Percentiles rank a stretch among this genome's conserved stretches.
These are phyloP conservation scores for Muscicapa comitata DNA, from an alignment of 2,797 vertebrate genomes.

Conservation along the genomic window DNA sequence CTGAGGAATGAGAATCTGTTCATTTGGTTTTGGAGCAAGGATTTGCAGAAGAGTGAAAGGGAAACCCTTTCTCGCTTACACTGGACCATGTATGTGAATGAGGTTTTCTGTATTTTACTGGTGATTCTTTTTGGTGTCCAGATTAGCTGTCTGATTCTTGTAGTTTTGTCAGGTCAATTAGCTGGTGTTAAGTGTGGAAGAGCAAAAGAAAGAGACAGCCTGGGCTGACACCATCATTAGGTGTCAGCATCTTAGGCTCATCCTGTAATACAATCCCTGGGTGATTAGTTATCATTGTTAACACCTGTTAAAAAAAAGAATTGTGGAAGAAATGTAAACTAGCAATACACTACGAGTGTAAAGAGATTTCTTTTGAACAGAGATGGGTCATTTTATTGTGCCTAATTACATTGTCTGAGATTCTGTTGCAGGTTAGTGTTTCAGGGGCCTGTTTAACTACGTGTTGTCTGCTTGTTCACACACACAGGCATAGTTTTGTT, in stretches of 20 bases:
- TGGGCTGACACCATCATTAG: slow-evolving; percentile 49
- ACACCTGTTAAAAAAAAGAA: neutral
- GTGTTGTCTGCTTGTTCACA: neutral
- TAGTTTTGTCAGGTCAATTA: slow-evolving; percentile 90
- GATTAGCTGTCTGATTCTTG: slow-evolving; percentile 86
- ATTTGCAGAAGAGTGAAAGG: neutral
- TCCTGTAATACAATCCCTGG: slow-evolving; percentile 59
- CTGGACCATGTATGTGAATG: neutral
- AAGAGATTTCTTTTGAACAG: neutral
- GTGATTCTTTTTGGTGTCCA: slow-evolving; percentile 88
- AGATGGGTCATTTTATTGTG: neutral
- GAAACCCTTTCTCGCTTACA: slow-evolving; percentile 9
- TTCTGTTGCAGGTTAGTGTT: neutral
- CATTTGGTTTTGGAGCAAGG: neutral
- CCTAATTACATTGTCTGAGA: neutral
- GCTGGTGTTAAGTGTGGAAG: slow-evolving; percentile 66
- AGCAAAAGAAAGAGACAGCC: slow-evolving; percentile 55
- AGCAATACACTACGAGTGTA: neutral
- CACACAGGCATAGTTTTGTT: neutral
- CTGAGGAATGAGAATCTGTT: neutral
- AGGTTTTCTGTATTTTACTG: slow-evolving; percentile 59
- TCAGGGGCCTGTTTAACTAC: neutral
- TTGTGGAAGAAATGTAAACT: slow-evolving; percentile 19
- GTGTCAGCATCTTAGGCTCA: slow-evolving; percentile 56
- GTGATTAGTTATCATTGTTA: slow-evolving; percentile 54